Conservation (phyloP, 1,140 invertebrate species). For the Brachionus sp. region DNA sequence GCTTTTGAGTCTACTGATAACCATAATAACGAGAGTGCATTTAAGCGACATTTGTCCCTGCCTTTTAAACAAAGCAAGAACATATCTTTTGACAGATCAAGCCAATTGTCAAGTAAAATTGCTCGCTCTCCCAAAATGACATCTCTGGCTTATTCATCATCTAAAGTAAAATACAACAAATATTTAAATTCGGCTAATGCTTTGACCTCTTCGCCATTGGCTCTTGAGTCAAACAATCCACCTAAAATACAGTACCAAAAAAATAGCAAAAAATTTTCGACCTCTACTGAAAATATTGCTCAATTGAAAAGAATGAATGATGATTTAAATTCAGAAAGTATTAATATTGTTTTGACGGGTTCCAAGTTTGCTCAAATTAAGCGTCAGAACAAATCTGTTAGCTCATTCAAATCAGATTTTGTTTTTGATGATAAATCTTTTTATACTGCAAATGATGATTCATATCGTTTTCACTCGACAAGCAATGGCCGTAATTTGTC, state of each 20-base stretch:
- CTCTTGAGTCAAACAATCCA: neutral
- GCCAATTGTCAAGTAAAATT: neutral
- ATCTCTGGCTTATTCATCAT: constrained; percentile 31
- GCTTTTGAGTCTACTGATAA: neutral
- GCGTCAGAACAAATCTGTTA: constrained; percentile 24
- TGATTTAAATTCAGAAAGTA: neutral
- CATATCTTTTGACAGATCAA: neutral
- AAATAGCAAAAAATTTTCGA: constrained; percentile 6
- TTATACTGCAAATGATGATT: neutral
- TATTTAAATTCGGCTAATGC: neutral
- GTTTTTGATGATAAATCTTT: neutral
- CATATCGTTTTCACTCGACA: neutral
- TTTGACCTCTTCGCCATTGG: constrained; percentile 13
- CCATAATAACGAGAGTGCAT: neutral
- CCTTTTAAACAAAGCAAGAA: constrained; percentile 41
- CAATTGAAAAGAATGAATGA: constrained; percentile 1
- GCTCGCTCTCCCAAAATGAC: constrained; percentile 19
- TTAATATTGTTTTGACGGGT: neutral
- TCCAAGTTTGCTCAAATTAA: constrained; percentile 34
- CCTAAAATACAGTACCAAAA: constrained; percentile 20
- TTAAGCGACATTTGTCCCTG: constrained; percentile 22
- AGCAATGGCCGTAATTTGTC: neutral
- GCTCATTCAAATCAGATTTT: constrained; percentile 9
- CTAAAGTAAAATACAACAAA: constrained; percentile 25
- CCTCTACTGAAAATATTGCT: constrained; percentile 19